Conservation (phyloP, 2,113 vertebrate species). For the Electrona antarctica region DNA sequence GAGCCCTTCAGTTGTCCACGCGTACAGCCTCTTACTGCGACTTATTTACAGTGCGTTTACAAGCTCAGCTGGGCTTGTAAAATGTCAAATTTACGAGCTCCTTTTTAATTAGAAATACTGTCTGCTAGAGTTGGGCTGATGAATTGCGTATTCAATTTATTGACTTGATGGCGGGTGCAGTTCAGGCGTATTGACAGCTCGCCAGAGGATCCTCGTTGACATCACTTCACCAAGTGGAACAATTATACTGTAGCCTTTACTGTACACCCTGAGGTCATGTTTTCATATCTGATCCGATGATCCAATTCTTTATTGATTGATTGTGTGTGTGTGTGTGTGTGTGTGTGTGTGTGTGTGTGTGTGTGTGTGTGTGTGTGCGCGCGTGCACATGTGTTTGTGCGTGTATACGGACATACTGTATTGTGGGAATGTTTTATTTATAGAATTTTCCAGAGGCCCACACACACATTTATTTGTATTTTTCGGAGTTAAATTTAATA, state of each 20-base stretch:
- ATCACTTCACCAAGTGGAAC: constrained; percentile 59
- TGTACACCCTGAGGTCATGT: constrained; percentile 46
- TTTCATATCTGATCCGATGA: constrained; percentile 48
- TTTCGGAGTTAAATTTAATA: too few species aligned
- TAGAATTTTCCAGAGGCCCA: too few species aligned
- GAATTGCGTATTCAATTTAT: constrained; percentile 79
- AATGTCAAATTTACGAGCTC: constrained; percentile 82
- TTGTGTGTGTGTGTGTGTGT: constrained; percentile 11
- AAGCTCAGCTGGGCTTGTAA: constrained; percentile 75
- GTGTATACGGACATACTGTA: neutral
- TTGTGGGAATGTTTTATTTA: neutral
- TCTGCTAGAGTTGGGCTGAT: constrained; percentile 77
- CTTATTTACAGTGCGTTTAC: constrained; percentile 73
- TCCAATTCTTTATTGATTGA: constrained; percentile 54
- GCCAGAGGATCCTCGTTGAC: constrained; percentile 40
- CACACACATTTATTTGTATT: too few species aligned
- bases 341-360: constrained; percentile 13
- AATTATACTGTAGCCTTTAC: constrained; percentile 48
- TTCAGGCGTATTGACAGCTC: constrained; percentile 58
- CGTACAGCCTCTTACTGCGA: constrained; percentile 52
- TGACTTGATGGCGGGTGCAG: constrained; percentile 56
- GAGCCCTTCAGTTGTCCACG: constrained; percentile 58
- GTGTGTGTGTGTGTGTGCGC: constrained; percentile 4
- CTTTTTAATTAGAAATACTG: constrained; percentile 89
- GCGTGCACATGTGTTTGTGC: neutral